These are phyloP conservation scores for Petrocephalus microphthalmus DNA, from an alignment of 2,113 vertebrate genomes.

Conservation along the genomic window DNA sequence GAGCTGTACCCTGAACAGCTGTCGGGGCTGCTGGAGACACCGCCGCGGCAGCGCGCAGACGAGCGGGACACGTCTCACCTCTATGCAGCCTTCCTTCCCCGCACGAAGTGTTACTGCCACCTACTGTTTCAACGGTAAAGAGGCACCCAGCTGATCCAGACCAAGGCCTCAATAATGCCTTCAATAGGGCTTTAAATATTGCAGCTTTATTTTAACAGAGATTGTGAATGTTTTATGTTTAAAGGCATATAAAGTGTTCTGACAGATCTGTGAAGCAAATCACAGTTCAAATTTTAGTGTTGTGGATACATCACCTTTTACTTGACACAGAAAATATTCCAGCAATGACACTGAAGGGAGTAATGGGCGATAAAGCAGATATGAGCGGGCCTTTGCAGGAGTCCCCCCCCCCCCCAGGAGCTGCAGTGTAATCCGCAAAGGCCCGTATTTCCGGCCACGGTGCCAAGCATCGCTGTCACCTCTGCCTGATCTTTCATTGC, in stretches of 20 bases:
- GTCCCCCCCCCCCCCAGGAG: neutral
- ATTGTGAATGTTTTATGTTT: neutral
- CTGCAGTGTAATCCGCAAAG: neutral
- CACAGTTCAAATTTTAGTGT: neutral
- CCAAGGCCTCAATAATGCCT: neutral
- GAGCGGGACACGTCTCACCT: neutral
- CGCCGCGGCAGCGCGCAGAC: neutral
- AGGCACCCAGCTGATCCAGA: neutral
- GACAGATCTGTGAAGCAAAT: neutral
- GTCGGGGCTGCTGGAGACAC: neutral
- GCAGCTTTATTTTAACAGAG: neutral
- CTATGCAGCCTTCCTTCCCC: neutral
- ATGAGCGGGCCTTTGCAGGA: neutral
- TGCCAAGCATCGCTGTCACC: neutral
- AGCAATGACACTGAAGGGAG: neutral
- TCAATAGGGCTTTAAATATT: constrained; percentile 4
- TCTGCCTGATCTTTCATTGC: neutral
- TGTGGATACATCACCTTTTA: neutral
- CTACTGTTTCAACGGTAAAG: constrained; percentile 36
- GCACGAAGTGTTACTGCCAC: constrained; percentile 47
- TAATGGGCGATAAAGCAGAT: neutral
- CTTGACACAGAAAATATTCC: neutral
- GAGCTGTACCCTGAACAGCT: neutral
- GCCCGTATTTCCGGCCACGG: neutral
- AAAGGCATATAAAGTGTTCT: neutral